Evolutionary conservation across 2,797 vertebrate genomes (phyloP).

Genomic region (Peromyscus aztecus): DNA sequence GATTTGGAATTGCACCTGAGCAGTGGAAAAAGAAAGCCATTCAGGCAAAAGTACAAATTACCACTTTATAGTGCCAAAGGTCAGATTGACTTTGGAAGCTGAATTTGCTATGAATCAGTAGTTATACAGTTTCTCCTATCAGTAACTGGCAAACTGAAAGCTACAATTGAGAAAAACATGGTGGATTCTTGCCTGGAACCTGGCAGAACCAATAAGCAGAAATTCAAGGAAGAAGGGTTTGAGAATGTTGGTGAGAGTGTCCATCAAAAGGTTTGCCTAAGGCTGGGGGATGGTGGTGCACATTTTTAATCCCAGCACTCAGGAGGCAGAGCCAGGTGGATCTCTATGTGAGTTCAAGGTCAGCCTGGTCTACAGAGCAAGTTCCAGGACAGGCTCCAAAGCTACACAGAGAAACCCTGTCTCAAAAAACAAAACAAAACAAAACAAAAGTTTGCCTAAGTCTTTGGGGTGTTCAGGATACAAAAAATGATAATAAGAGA

Average conservation of each 20-base stretch:
- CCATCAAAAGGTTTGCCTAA: background rate
- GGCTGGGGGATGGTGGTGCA: too few species aligned
- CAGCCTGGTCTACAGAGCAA: too few species aligned
- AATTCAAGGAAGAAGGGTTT: slow-evolving; percentile 60
- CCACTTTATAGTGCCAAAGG: slow-evolving; percentile 53
- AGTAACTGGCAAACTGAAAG: slow-evolving; percentile 66
- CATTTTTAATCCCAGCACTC: too few species aligned
- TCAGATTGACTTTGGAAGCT: slow-evolving; percentile 72
- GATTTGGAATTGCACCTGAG: slow-evolving; percentile 17
- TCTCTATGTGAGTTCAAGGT: too few species aligned
- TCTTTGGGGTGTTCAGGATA: background rate
- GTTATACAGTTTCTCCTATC: slow-evolving; percentile 46
- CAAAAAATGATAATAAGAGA: background rate
- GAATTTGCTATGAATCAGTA: slow-evolving; percentile 52
- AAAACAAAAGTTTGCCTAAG: too few species aligned
- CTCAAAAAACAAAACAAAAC: too few species aligned
- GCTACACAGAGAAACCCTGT: too few species aligned
- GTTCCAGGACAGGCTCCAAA: too few species aligned
- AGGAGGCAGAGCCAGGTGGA: too few species aligned
- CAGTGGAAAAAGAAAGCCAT: slow-evolving; percentile 47
- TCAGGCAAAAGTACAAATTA: slow-evolving; percentile 3
- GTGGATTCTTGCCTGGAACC: slow-evolving; percentile 46
- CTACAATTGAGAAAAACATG: slow-evolving; percentile 60
- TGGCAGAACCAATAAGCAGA: slow-evolving; percentile 64
- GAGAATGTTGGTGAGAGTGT: slow-evolving; percentile 29